Evolutionary conservation across 2,797 vertebrate genomes (phyloP), one percentile per base, ranked within the genome.

Genomic region (Garrulus glandarius): DNA sequence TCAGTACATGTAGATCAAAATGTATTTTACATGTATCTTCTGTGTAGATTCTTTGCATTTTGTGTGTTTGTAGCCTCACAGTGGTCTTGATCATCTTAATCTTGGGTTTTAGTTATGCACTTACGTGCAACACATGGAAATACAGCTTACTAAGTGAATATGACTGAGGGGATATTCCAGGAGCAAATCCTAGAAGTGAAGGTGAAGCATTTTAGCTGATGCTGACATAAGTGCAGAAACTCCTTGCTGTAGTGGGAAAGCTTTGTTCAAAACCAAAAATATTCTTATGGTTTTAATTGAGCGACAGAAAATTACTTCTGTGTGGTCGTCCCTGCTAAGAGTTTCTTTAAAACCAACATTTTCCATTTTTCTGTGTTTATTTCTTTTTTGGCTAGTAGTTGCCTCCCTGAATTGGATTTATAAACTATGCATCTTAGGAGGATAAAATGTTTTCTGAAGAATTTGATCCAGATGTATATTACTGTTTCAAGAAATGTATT

Each of bases 221-320:
- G 74, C 37, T 67, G 44, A 49, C 82, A 57, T 68, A 88, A 87
- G 53, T 87, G 68, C 84, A 90, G 41, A 75, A 95, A 68, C 53
- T 87, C 37, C 37, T 88, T 87, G 30, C 56, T 85, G 27, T 59
- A 64, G 39, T 83, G 67, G 68, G 89, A 94, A 93, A 78, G 70
- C 30, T 83, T 43, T 88, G 47, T 89, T 93, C 76, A 81, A 75
- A 85, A 18, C 49, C 43, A 57, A 61, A 69, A 94, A 74, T 82
- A 53, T 72, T 91, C 84, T 93, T 94, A 77, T 87, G 86, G 70
- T 95, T 97, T 97, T 95, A 97, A 94, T 41, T 95, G 78, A 92
- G 60, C 60, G 79, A 37, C 60, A 92, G 63, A 82, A 96, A 93
- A 94, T 69, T 36, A 74, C 63, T 84, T 92, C n/a, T 91, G 72